Evolutionary conservation across 2,113 vertebrate genomes (phyloP), one percentile per base, ranked within the genome.

Genomic region (Clarias gariepinus): DNA sequence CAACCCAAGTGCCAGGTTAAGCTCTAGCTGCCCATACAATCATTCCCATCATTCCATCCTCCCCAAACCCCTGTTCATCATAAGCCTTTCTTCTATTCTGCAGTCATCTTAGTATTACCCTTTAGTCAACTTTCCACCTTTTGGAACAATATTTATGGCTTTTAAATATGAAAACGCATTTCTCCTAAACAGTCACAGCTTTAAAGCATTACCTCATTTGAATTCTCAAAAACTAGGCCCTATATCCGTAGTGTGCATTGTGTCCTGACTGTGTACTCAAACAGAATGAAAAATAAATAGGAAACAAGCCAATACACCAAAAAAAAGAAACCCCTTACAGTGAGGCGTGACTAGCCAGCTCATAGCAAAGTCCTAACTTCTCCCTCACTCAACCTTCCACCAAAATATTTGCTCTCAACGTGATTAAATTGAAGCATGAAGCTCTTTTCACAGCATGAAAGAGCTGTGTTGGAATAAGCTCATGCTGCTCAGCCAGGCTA

Each of bases 61-160:
- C 81, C 69, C 79, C 69, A 92, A 92, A 92, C 92, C 93, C 90
- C 89, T 87, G 93, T 94, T 93, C 88, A 93, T 94, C 90, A 93
- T 90, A 89, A 91, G 90, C 91, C 90, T 89, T 77, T 85, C 89
- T 86, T 87, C 92, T 91, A 86, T 89, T 85, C 92, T 78, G 88
- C 87, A 86, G 57, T 82, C 73, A 63, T 25, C 41, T 23, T 16
- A 21, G 63, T 74, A 36, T 28, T 58, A 11, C 7, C 64, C 8
- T 61, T 18, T 30, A 12, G 25, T 33, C 55, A 6, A 80, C 18
- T 23, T 33, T 18, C 76, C 52, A 30, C 21, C 4, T 12, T 69
- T 58, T 4, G 9, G 9, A 33, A 82, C 55, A 36, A 33, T 16
- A 25, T 55, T 86, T 87, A 87, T 87, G 86, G 86, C 86, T 87